Conservation (phyloP, 1,140 invertebrate genomes). For the Varroa destructor region DNA sequence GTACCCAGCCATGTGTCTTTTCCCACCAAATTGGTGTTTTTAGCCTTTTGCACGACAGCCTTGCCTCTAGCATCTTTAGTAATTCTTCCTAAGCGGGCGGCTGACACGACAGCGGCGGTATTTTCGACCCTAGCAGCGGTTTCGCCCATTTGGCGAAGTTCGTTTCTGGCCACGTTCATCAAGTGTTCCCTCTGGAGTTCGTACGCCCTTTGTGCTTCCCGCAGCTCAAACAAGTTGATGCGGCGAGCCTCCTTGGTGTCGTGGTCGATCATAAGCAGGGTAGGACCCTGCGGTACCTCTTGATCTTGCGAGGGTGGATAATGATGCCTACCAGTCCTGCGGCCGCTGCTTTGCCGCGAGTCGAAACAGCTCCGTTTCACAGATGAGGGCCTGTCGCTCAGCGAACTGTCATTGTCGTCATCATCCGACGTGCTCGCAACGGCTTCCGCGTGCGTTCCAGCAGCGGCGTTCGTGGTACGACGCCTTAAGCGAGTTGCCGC, state of each 20-base stretch:
- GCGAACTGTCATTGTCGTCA: conserved; percentile 18
- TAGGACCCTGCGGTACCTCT: too few species aligned
- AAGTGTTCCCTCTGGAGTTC: background rate
- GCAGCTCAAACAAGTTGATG: conserved; percentile 5
- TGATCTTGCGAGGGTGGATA: too few species aligned
- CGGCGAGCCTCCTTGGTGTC: conserved; percentile 9
- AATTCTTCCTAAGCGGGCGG: too few species aligned
- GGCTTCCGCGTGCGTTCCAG: background rate
- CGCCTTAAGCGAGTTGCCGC: background rate
- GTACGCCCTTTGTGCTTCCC: background rate
- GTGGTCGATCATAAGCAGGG: conserved; percentile 3
- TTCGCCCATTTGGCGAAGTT: background rate
- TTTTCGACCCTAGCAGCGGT: too few species aligned
- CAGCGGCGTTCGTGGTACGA: background rate
- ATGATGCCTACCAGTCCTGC: conserved; percentile 15
- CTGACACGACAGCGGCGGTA: too few species aligned
- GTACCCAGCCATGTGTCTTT: too few species aligned
- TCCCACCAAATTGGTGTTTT: too few species aligned
- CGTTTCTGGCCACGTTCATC: background rate
- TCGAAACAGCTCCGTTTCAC: conserved; percentile 16
- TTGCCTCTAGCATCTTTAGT: too few species aligned
- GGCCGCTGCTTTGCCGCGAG: conserved; percentile 19
- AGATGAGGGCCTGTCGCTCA: conserved; percentile 9
- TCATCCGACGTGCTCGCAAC: background rate
- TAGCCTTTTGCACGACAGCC: too few species aligned